Conservation (phyloP, 2,888 invertebrate genomes). For the Drosophila bunnanda region DNA sequence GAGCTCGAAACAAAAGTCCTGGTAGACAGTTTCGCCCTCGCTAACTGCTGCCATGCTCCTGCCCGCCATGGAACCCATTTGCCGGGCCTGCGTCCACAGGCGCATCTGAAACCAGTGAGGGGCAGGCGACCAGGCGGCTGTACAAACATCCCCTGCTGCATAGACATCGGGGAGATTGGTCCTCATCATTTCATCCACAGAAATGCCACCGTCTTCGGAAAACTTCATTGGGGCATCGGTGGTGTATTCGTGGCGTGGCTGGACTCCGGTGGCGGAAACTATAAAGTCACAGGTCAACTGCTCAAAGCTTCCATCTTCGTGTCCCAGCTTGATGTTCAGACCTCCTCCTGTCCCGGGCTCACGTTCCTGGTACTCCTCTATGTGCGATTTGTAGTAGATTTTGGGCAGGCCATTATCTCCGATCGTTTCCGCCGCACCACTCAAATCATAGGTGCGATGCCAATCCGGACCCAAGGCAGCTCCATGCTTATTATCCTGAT, state of each 20-base stretch:
- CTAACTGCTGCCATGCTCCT: conserved; percentile 90
- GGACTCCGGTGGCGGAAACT: conserved; percentile 97
- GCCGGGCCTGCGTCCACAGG: conserved; percentile 98
- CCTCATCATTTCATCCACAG: conserved; percentile 93
- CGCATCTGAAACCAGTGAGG: conserved; percentile 97
- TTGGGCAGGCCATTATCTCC: conserved; percentile 81
- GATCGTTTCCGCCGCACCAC: conserved; percentile 15
- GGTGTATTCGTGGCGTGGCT: conserved; percentile 87
- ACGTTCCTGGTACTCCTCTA: conserved; percentile 70
- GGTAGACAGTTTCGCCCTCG: conserved; percentile 88
- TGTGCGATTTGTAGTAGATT: conserved; percentile 88
- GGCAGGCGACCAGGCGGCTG: conserved; percentile 91
- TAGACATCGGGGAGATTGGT: conserved; percentile 92
- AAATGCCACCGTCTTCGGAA: conserved; percentile 91
- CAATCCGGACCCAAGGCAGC: conserved; percentile 99
- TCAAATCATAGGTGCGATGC: conserved; percentile 89
- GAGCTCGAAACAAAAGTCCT: conserved; percentile 98
- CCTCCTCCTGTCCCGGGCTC: conserved; percentile 84
- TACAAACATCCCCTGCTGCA: conserved; percentile 98
- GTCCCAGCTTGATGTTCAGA: conserved; percentile 89
- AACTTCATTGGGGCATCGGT: conserved; percentile 86
- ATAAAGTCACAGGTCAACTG: conserved; percentile 93
- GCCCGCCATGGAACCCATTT: conserved; percentile 98
- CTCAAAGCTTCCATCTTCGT: conserved; percentile 86
- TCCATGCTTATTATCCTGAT: conserved; percentile 86